Base-by-base conservation (phyloP, 2,888 invertebrate genomes). In the Noctua fimbriata region DNA sequence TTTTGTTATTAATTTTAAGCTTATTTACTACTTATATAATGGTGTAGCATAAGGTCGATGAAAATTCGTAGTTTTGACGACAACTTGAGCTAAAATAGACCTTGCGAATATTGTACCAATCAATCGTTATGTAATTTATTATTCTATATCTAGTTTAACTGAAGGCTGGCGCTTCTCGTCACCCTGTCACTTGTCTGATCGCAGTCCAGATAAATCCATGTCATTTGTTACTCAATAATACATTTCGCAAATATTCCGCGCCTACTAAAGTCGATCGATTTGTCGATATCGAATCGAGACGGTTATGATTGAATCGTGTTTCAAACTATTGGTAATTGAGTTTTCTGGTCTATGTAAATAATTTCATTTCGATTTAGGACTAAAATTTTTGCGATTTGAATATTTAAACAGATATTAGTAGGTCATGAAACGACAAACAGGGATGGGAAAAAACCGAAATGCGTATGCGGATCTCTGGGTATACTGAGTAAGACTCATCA, bases 181-280 rank as follows among this genome's bases (percentile, higher is more conserved):
- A 71, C 71, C 65, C 36, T 76, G 80, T 58, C 80, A 86, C 83
- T 81, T 89, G 75, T 88, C 80, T 49, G 86, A 87, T 83, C 52
- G 44, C 14, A 60, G 81, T 78, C 28, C 72, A 67, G 83, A 86
- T 89, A 84, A 84, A 79, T 66, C 67, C 69, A 49, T 71, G 74
- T 70, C 14, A 79, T 82, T 78, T 65, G 66, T 79, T 84, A 76
- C 79, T 60, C 72, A 84, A 87, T 69, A n/a, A 73, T 73, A 73
- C 32, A 75, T 76, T 70, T 78, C 75, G 74, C 77, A 81, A 87
- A 79, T 79, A 83, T 72, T 78, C 67, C 63, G 82, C 67, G 65
- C 66, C 72, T 82, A 83, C 80, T 52, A 77, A 69, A 67, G 76
- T 78, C 65, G 69, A 75, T 86, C 44, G 72, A 47, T 66, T 28